Percentiles rank a stretch among this genome's conserved stretches.
Evolutionary conservation across 2,888 invertebrate genomes (phyloP).

Genomic region (Criorhina ranunculi): DNA sequence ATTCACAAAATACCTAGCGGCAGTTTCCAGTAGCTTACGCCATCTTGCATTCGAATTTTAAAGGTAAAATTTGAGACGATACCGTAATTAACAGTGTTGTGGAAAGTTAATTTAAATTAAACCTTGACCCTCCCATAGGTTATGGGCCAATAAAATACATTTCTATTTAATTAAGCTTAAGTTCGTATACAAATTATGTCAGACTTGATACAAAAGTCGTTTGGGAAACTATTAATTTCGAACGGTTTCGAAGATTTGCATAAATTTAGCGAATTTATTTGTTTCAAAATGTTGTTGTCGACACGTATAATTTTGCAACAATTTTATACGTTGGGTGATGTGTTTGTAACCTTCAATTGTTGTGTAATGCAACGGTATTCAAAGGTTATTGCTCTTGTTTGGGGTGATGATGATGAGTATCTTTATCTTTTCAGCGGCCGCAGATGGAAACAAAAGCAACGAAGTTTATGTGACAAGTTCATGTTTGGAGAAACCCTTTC

Average conservation of each 20-base stretch:
- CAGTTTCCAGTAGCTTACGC: background rate
- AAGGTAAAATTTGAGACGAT: too few relatives aligned
- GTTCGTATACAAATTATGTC: conserved; percentile 18
- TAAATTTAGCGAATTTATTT: conserved; percentile 32
- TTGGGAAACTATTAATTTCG: conserved; percentile 2
- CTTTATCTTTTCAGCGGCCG: conserved; percentile 69
- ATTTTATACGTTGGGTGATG: too few relatives aligned
- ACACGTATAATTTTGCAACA: conserved; percentile 24
- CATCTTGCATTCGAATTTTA: background rate
- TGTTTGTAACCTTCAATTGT: conserved; percentile 9
- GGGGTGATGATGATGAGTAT: background rate
- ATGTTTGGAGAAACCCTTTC: conserved; percentile 91
- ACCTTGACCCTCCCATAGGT: background rate
- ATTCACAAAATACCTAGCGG: too few relatives aligned
- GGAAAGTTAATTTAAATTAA: background rate
- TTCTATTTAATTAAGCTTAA: background rate
- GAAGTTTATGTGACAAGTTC: conserved; percentile 92
- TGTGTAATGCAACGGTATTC: too few relatives aligned
- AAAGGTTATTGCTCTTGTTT: too few relatives aligned
- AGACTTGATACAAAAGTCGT: conserved; percentile 5
- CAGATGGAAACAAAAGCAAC: conserved; percentile 81
- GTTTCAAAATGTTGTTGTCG: background rate
- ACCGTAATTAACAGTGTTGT: background rate
- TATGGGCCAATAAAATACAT: background rate
- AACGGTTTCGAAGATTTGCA: conserved; percentile 2